These are phyloP conservation scores for Scaptomyza hsui DNA, from an alignment of 1,140 invertebrate genomes.

Conservation along the genomic window DNA sequence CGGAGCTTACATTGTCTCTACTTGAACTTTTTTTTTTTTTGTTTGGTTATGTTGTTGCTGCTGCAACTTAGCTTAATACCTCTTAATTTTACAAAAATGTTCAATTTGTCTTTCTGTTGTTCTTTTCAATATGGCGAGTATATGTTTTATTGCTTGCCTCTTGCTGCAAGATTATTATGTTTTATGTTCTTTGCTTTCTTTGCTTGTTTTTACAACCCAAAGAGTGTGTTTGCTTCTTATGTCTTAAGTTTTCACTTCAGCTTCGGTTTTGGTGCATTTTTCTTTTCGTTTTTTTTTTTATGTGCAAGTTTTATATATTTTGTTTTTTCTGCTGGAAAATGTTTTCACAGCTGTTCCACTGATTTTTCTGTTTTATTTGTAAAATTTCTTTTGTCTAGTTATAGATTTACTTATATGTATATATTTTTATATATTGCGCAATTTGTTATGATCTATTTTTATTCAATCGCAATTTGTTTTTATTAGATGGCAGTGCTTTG, in stretches of 20 bases:
- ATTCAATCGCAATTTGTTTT: no score
- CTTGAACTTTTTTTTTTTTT: conserved; percentile 17
- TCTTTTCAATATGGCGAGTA: conserved; percentile 77
- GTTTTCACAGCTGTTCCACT: conserved; percentile 25
- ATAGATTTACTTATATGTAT: conserved; percentile 34
- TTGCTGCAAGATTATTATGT: conserved; percentile 58
- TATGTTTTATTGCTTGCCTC: conserved; percentile 74
- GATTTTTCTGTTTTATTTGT: conserved; percentile 40
- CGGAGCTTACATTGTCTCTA: conserved; percentile 62
- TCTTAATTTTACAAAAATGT: conserved; percentile 61
- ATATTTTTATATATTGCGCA: conserved; percentile 38
- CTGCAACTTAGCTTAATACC: conserved; percentile 49
- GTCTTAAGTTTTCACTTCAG: conserved; percentile 49
- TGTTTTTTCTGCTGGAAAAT: conserved; percentile 10
- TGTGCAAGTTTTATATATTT: conserved; percentile 33
- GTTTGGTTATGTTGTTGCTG: conserved; percentile 12
- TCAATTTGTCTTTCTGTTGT: conserved; percentile 32
- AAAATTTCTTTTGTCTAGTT: conserved; percentile 44
- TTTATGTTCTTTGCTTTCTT: conserved; percentile 37
- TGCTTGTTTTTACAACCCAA: conserved; percentile 64
- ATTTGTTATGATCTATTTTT: no score
- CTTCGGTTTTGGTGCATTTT: conserved; percentile 30
- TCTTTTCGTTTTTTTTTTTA: background rate
- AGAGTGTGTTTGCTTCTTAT: conserved; percentile 60
- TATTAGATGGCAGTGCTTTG: conserved; percentile 65